Percentiles rank a stretch among this genome's conserved stretches.
These are phyloP conservation scores for Myiozetetes cayanensis DNA, from an alignment of 2,113 vertebrate genomes.

Conservation along the genomic window DNA sequence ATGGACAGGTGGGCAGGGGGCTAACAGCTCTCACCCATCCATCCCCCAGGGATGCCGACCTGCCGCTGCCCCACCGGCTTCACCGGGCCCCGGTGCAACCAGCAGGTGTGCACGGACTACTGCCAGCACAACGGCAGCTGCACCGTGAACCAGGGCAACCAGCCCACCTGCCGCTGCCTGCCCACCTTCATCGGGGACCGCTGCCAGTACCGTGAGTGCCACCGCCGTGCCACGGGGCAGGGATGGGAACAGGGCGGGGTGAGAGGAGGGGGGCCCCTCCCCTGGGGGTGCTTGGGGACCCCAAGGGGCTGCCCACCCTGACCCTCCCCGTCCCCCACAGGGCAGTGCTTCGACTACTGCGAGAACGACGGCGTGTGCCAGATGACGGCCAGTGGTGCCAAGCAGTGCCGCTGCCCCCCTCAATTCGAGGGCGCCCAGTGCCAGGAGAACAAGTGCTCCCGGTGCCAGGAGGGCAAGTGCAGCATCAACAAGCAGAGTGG, in stretches of 20 bases:
- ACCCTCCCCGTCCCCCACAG: slow-evolving; percentile 16
- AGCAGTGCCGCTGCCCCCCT: slow-evolving; percentile 82
- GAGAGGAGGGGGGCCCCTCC: too few relatives aligned
- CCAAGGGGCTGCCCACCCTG: background rate
- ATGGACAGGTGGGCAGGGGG: too few relatives aligned
- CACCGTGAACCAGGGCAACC: slow-evolving; percentile 90
- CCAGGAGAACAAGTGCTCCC: slow-evolving; percentile 85
- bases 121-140: slow-evolving; percentile 90
- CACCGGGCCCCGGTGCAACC: slow-evolving; percentile 88
- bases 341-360: slow-evolving; percentile 88
- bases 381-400: slow-evolving; percentile 76
- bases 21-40: too few relatives aligned
- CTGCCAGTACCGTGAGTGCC: slow-evolving; percentile 93
- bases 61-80: slow-evolving; percentile 93
- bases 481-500: slow-evolving; percentile 72
- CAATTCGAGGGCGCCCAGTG: slow-evolving; percentile 82
- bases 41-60: slow-evolving; percentile 43
- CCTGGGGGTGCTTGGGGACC: background rate
- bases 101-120: slow-evolving; percentile 84
- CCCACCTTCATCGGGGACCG: slow-evolving; percentile 85
- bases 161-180: slow-evolving; percentile 88
- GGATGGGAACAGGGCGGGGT: background rate
- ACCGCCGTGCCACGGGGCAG: background rate
- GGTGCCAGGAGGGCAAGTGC: slow-evolving; percentile 89
- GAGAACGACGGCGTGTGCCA: slow-evolving; percentile 85